phyloP scores from a whole-genome alignment of 2,113 vertebrate genomes.

The Lepus timidus region DNA sequence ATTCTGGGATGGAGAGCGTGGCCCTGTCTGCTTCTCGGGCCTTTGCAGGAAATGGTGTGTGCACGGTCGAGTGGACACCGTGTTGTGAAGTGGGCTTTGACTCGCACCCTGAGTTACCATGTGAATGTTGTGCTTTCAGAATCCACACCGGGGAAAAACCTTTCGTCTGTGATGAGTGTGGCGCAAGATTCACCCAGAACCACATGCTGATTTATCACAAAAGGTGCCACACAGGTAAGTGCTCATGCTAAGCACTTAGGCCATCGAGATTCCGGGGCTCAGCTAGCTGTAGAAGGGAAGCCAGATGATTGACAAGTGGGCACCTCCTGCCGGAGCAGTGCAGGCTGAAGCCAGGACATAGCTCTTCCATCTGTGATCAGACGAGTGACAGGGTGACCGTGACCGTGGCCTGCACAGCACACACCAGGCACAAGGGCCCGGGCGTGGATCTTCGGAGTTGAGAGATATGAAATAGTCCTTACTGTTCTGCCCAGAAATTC shows the following conservation, averaged over 20 bases:
- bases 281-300: conserved; percentile 65
- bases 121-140: conserved; percentile 88
- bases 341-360: not conserved
- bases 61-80: conserved; percentile 57
- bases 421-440: not conserved
- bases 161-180: conserved; percentile 96
- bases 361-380: conserved; percentile 18
- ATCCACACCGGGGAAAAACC: conserved; percentile 99
- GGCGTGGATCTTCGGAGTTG: not conserved
- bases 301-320: conserved; percentile 32
- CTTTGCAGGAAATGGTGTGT: conserved; percentile 43
- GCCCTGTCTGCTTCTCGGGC: not conserved
- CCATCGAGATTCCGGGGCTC: conserved; percentile 66
- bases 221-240: conserved; percentile 96
- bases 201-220: conserved; percentile 99
- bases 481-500: not conserved
- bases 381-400: not conserved
- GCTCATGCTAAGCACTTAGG: not conserved
- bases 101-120: conserved; percentile 75
- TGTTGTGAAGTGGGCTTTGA: conserved; percentile 1
- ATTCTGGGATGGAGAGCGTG: not conserved
- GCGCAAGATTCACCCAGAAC: conserved; percentile 97
- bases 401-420: not conserved
- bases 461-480: not conserved
- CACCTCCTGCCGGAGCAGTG: not conserved